Evolutionary conservation across 2,797 vertebrate species (phyloP).

Genomic region (Sus cebifrons): DNA sequence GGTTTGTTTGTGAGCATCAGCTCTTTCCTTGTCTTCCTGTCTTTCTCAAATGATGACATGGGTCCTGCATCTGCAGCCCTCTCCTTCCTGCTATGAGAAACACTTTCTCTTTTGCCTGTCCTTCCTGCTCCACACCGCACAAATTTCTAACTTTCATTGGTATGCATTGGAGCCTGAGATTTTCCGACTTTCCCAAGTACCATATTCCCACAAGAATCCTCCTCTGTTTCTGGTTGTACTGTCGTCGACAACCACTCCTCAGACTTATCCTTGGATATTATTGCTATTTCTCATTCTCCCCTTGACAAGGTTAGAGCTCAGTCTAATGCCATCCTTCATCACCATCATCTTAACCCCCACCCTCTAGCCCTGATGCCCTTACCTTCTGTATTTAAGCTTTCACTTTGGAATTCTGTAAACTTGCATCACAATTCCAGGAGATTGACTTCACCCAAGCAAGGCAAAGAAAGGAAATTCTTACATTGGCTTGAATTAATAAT

Average conservation of each 20-base stretch:
- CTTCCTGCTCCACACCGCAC: not conserved
- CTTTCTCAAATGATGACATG: not conserved
- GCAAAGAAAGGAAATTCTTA: constrained; percentile 57
- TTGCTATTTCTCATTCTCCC: not conserved
- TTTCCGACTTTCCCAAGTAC: not conserved
- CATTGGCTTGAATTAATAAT: constrained; percentile 52
- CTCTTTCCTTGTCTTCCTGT: not conserved
- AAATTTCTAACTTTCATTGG: not conserved
- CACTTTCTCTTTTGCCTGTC: not conserved
- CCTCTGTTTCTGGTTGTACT: not conserved
- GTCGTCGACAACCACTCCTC: not conserved
- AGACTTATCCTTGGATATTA: not conserved
- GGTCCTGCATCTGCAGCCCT: not conserved
- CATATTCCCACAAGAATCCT: not conserved
- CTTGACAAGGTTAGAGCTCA: not conserved
- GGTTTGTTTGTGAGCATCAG: not conserved
- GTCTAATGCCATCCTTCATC: not conserved
- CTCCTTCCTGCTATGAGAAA: constrained; percentile 9
- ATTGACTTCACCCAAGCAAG: constrained; percentile 54
- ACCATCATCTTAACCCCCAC: not conserved
- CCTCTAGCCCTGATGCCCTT: not conserved
- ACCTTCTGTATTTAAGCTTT: not conserved
- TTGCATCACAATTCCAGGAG: constrained; percentile 35
- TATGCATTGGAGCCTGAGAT: not conserved
- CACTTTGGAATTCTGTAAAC: not conserved